Percentiles rank a stretch among this genome's conserved stretches.
These are phyloP conservation scores for Oryzias javanicus DNA, from an alignment of 2,113 vertebrate genomes.

Conservation along the genomic window DNA sequence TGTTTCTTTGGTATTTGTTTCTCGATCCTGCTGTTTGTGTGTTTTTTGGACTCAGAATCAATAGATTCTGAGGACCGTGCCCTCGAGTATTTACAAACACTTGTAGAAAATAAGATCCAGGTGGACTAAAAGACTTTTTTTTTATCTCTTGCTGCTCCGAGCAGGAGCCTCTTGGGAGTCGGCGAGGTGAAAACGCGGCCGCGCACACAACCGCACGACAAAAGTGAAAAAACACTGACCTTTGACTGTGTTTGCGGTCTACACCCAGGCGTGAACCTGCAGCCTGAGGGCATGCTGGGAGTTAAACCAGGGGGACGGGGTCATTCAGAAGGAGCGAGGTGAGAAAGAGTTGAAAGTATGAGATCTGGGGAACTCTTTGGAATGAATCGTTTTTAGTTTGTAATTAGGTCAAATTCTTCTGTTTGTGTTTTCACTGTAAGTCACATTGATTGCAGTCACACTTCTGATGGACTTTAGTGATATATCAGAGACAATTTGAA, in stretches of 20 bases:
- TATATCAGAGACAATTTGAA: no score
- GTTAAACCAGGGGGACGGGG: conserved; percentile 58
- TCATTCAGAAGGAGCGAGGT: conserved; percentile 25
- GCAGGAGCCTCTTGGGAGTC: conserved; percentile 12
- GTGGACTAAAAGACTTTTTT: conserved; percentile 17
- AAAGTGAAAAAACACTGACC: conserved; percentile 44
- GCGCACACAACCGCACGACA: conserved; percentile 16
- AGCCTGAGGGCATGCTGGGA: conserved; percentile 58
- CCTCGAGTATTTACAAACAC: background rate
- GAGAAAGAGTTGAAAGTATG: conserved; percentile 29
- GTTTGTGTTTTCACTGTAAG: no score
- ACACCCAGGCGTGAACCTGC: conserved; percentile 47
- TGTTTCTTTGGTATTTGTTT: background rate
- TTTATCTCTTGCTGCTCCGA: conserved; percentile 17
- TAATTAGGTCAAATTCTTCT: no score
- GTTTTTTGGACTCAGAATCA: background rate
- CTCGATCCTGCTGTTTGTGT: background rate
- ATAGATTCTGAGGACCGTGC: no score
- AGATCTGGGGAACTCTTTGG: background rate
- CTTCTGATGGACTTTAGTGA: no score
- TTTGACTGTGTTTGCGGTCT: conserved; percentile 57
- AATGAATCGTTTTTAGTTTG: no score
- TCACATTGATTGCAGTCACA: no score
- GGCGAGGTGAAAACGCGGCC: conserved; percentile 30
- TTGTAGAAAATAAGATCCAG: conserved; percentile 32